Percentiles rank a stretch among this genome's conserved stretches.
Conservation (phyloP, 1,140 invertebrate genomes). For the Bombus confusus region DNA sequence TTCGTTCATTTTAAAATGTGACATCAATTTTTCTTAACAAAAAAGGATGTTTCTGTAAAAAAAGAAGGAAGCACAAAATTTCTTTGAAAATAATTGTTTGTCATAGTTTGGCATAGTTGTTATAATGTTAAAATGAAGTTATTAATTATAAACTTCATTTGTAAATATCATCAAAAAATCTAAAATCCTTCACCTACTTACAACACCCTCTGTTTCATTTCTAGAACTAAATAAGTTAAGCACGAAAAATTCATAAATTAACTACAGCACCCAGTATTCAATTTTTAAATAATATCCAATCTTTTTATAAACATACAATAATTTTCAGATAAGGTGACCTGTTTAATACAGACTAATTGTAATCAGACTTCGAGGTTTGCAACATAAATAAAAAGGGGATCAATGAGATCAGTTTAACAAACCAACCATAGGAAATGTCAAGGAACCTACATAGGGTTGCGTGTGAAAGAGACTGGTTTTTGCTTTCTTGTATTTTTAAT, state of each 20-base stretch:
- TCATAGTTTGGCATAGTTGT: background rate
- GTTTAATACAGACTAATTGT: background rate
- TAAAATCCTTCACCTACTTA: no score
- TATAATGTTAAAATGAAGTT: no score
- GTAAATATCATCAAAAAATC: background rate
- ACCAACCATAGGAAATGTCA: background rate
- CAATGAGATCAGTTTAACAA: background rate
- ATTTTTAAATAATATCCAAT: background rate
- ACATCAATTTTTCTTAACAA: background rate
- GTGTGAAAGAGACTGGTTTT: background rate
- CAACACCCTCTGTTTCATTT: no score
- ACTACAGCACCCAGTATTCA: background rate
- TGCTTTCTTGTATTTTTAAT: slow-evolving; percentile 61
- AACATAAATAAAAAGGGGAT: background rate
- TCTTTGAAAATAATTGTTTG: background rate
- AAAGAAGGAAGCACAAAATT: background rate
- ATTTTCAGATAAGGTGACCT: background rate
- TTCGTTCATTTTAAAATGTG: background rate
- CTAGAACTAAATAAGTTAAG: background rate
- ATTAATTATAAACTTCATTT: background rate
- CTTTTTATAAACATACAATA: background rate
- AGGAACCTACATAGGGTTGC: background rate
- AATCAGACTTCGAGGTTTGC: background rate
- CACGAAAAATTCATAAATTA: background rate
- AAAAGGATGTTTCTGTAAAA: background rate